Conservation (phyloP, 2,888 invertebrate species). For the Emesis russula region DNA sequence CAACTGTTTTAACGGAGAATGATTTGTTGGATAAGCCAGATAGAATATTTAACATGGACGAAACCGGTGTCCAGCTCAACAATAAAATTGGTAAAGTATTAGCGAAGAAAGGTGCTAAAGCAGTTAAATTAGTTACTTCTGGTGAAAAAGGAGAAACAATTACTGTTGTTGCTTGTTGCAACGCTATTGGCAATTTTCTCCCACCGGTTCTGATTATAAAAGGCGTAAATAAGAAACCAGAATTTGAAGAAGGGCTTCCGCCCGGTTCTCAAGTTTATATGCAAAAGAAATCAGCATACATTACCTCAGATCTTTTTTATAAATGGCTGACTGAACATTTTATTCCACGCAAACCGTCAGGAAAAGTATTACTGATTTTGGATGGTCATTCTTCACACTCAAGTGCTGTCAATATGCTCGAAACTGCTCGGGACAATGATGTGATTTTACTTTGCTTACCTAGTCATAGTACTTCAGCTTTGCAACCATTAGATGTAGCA, state of each 20-base stretch:
- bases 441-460: constrained; percentile 84
- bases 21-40: constrained; percentile 86
- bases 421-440: constrained; percentile 79
- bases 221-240: neutral
- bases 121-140: neutral
- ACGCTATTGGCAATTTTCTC: neutral
- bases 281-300: neutral
- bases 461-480: constrained; percentile 80
- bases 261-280: constrained; percentile 4
- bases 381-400: constrained; percentile 88
- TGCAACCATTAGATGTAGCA: constrained; percentile 80
- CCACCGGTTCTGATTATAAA: neutral
- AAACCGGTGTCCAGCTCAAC: constrained; percentile 91
- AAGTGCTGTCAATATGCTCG: constrained; percentile 79
- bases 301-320: too few relatives aligned
- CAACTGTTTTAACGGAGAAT: constrained; percentile 25
- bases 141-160: constrained; percentile 5
- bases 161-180: neutral
- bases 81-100: constrained; percentile 87
- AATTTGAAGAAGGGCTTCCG: constrained; percentile 12
- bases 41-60: constrained; percentile 91
- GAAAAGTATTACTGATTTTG: constrained; percentile 86
- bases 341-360: constrained; percentile 80
- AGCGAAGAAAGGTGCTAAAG: neutral
- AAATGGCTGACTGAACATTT: constrained; percentile 77